A percentile compares a stretch with the other conserved stretches of the same genome.
Conservation (phyloP, 1,140 invertebrate genomes). For the Philaenus spumarius region DNA sequence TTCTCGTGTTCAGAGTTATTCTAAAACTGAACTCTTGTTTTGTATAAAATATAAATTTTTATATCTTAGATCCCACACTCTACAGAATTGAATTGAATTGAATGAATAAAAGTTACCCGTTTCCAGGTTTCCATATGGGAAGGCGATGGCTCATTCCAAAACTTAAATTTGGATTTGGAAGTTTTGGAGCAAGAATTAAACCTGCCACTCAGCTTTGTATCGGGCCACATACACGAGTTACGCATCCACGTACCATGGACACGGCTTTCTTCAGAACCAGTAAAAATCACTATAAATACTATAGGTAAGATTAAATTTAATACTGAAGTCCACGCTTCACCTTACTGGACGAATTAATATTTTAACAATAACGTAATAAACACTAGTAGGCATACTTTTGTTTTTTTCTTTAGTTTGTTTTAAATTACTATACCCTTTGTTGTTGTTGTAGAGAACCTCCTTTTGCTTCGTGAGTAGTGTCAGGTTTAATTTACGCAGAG, state of each 20-base stretch:
- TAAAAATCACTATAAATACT: conserved; percentile 90
- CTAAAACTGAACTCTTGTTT: too few species aligned
- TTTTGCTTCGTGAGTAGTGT: too few species aligned
- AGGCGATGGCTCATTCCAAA: conserved; percentile 88
- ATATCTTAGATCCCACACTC: too few species aligned
- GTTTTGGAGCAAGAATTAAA: conserved; percentile 84
- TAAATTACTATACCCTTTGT: too few species aligned
- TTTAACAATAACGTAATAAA: not conserved
- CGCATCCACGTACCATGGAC: conserved; percentile 94
- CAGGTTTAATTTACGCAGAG: too few species aligned
- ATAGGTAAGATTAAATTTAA: too few species aligned
- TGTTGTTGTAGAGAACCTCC: too few species aligned
- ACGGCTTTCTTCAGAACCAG: conserved; percentile 91
- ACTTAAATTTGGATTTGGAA: conserved; percentile 86
- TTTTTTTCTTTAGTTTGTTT: too few species aligned
- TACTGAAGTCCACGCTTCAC: not conserved
- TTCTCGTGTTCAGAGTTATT: too few species aligned
- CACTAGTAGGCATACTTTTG: not conserved
- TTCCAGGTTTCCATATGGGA: conserved; percentile 89
- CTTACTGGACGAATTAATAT: not conserved
- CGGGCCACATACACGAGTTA: conserved; percentile 91
- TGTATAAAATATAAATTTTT: too few species aligned
- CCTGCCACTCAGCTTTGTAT: conserved; percentile 84
- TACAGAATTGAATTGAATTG: too few species aligned
- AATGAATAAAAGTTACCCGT: too few species aligned